Base-by-base conservation (phyloP, 1,140 invertebrate species). In the Belonocnema kinseyi region DNA sequence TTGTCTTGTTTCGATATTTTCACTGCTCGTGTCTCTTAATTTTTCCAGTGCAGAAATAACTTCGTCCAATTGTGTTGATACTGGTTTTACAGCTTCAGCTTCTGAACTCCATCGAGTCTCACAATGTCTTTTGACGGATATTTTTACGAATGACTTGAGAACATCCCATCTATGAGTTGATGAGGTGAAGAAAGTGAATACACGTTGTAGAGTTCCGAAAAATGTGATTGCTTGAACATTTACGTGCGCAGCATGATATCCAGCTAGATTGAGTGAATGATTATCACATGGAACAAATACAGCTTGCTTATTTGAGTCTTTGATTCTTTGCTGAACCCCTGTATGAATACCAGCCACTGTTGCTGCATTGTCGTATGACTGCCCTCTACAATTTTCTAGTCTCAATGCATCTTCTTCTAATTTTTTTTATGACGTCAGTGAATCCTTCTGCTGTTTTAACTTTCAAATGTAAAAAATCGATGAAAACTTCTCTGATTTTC, bases 311-410 rank as follows among this genome's bases (percentile, higher is more conserved):
- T 46, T 46, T 46, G 74, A 76, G 83, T 85, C 40, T 46, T 5
- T 46, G 72, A 87, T 84, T 72, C 56, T 77, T 78, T 73, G 77
- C 79, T 88, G 83, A 26, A 53, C 83, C n/a, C 87, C 87, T 66
- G 73, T 82, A 78, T 85, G 75, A 70, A 79, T 83, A 76, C 85
- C 88, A 46, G 75, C 78, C 86, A 89, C 89, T 73, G 86, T 89
- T 19, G 80, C 46, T 40, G 83, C 85, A 81, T 89, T 90, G 75
- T 88, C 87, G 79, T 89, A 90, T 17, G 83, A 80, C 80, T 90
- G 88, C n/a, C 83, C 86, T 71, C 88, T 79, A 77, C 80, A 82
- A 77, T 86, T 66, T 11, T 46, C 54, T 53, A 81, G 8, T 70
- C 76, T 50, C 61, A 81, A 58, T 74, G 75, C 77, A 46, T 80